Percentiles rank a stretch among this genome's conserved stretches.
phyloP scores from a whole-genome alignment of 2,888 invertebrate species.

The Protophormia terraenovae region DNA sequence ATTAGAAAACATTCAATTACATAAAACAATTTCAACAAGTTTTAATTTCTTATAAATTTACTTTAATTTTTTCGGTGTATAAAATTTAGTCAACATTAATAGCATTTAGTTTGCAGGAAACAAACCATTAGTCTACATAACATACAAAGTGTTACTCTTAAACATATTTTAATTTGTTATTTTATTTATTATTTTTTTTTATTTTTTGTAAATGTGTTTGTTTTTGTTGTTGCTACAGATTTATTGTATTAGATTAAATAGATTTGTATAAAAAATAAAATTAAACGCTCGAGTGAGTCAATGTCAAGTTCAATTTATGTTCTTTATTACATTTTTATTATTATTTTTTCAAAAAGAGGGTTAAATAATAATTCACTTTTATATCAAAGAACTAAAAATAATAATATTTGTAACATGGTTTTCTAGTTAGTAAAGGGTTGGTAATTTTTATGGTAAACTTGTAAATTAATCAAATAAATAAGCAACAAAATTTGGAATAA shows the following conservation, averaged over 20 bases:
- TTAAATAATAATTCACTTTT: neutral
- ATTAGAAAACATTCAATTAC: too few species aligned
- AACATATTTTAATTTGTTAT: neutral
- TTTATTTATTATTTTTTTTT: neutral
- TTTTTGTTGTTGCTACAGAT: neutral
- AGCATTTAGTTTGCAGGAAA: conserved; percentile 46
- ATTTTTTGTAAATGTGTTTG: neutral
- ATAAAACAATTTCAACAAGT: too few species aligned
- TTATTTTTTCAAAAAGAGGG: neutral
- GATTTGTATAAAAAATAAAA: conserved; percentile 71
- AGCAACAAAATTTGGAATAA: neutral
- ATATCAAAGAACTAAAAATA: neutral
- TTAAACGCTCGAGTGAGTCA: conserved; percentile 60
- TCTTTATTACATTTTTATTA: neutral
- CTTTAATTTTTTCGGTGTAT: too few species aligned
- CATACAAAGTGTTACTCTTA: neutral
- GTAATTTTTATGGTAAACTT: neutral
- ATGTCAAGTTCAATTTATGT: conserved; percentile 77
- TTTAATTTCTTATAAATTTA: too few species aligned
- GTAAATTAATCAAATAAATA: neutral
- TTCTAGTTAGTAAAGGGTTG: neutral
- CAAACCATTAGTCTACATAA: conserved; percentile 29
- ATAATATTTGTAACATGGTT: neutral
- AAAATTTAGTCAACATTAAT: conserved; percentile 12
- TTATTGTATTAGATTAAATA: conserved; percentile 37